Base-by-base conservation (phyloP, 1,140 invertebrate genomes). In the Acyrthosiphon pisum region DNA sequence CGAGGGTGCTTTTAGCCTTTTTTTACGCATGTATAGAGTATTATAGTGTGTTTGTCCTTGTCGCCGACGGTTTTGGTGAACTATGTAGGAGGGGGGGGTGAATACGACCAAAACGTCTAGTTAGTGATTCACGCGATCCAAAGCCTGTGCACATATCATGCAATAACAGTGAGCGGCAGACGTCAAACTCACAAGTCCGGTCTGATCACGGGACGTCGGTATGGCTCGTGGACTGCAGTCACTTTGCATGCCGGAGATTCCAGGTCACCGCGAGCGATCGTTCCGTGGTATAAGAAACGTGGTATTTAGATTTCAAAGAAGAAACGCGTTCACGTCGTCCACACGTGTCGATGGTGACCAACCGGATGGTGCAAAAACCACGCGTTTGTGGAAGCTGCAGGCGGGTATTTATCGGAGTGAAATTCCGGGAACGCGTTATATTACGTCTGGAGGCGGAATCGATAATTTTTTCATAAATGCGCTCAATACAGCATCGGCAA, bases 391-490 rank as follows among this genome's bases (percentile, higher is more conserved):
- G 60, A 91, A 22, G 4, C 30, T 48, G 68, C n/a, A n/a, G n/a
- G 48, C 60, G 90, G 90, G 90, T 81, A 91, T 46, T 83, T 92
- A 48, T 83, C n/a, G 11, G 68, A 44, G 68, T 44, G 7, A 81
- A 81, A 92, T 81, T 76, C 46, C 44, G 11, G n/a, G 20, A 83
- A 92, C 23, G 46, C 90, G 46, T 83, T 83, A 50, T 81, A 91
- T 91, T 91, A 26, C 41, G 6, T 48, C 23, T 0, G 35, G 88
- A 30, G 14, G 2, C 14, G 68, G 60, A 56, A 81, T 48, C 81
- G 46, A 92, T 83, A 92, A 83, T 83, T n/a, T 92, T 81, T 81
- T 37, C 60, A 6, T 2, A 11, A 83, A 46, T n/a, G 48, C 11
- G 35, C 8, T 3, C n/a, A 53, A 89, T 89, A 46, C 9, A 41